Conservation (phyloP, 2,113 vertebrate genomes). For the Microcebus murinus region DNA sequence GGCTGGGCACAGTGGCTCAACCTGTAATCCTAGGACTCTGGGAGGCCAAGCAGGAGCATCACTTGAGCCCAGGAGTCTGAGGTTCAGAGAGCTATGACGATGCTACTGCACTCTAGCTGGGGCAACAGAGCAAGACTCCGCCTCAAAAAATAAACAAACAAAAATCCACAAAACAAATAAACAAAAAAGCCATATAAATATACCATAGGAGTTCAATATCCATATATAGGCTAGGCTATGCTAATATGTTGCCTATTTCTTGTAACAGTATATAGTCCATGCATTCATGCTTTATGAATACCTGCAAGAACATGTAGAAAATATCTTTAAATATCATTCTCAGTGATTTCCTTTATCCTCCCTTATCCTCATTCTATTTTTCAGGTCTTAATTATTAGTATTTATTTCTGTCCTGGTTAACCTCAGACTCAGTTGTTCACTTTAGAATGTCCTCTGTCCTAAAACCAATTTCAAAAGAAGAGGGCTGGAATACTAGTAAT, state of each 20-base stretch:
- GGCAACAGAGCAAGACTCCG: too few relatives aligned
- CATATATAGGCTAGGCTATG: background rate
- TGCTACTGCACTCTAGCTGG: too few relatives aligned
- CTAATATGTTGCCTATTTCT: background rate
- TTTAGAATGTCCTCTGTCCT: background rate
- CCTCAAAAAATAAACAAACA: too few relatives aligned
- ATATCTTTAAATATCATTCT: background rate
- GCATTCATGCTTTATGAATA: background rate
- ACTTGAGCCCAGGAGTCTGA: too few relatives aligned
- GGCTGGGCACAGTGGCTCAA: too few relatives aligned
- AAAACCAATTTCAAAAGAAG: background rate
- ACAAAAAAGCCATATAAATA: background rate
- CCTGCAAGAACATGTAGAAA: background rate
- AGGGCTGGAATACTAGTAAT: background rate
- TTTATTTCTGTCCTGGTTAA: background rate
- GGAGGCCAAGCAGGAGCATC: too few relatives aligned
- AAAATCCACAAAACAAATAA: too few relatives aligned
- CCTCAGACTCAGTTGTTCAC: background rate
- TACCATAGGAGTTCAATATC: background rate
- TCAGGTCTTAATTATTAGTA: background rate
- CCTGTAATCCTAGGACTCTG: too few relatives aligned
- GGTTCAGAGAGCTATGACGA: too few relatives aligned
- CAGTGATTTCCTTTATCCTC: background rate
- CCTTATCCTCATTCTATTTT: background rate
- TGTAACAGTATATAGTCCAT: background rate